A percentile compares a stretch with the other conserved stretches of the same genome.
phyloP scores from a whole-genome alignment of 2,888 invertebrate species.

The Graphium colonna region DNA sequence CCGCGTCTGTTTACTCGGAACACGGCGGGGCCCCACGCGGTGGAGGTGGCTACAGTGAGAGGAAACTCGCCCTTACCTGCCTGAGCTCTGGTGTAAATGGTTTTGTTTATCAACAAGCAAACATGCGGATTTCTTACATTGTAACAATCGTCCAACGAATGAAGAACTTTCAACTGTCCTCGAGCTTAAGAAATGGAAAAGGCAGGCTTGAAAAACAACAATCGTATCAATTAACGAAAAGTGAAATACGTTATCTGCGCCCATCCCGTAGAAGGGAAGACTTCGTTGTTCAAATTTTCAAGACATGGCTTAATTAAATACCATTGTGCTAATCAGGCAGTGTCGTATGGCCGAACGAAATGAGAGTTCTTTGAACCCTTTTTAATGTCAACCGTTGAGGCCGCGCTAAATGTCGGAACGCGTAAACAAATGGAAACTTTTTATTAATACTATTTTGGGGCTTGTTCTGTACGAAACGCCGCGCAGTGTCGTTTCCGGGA shows the following conservation, averaged over 20 bases:
- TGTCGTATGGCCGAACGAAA: neutral
- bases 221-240: too few relatives aligned
- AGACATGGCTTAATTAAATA: too few relatives aligned
- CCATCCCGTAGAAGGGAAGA: too few relatives aligned
- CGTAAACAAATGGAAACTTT: conserved; percentile 42
- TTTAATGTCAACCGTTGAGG: conserved; percentile 42
- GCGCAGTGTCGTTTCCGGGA: conserved; percentile 49
- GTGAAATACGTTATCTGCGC: too few relatives aligned
- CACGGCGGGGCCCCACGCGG: conserved; percentile 20
- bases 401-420: conserved; percentile 40
- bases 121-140: neutral
- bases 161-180: too few relatives aligned
- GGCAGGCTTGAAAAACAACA: too few relatives aligned
- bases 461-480: conserved; percentile 32
- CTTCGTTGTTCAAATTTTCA: too few relatives aligned
- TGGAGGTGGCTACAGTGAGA: conserved; percentile 12
- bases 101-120: conserved; percentile 10
- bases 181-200: too few relatives aligned
- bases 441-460: conserved; percentile 36
- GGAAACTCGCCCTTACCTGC: conserved; percentile 4
- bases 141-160: too few relatives aligned
- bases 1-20: conserved; percentile 47
- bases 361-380: conserved; percentile 29
- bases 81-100: neutral
- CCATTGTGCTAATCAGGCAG: neutral